phyloP scores from a whole-genome alignment of 1,140 invertebrate genomes.

The Drosophila pseudoobscura region DNA sequence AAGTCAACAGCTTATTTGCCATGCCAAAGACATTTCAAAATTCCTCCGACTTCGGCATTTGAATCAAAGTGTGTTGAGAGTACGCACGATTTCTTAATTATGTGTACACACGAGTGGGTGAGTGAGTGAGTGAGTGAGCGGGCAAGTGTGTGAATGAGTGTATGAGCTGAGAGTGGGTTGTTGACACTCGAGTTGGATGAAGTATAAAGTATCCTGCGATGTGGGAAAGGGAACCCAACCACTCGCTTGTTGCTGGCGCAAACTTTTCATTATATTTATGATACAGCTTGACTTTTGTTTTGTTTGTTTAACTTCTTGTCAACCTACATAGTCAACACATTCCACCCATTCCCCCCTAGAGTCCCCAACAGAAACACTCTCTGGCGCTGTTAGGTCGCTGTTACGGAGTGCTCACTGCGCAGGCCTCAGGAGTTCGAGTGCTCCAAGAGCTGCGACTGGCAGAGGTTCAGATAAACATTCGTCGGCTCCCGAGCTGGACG shows the following conservation, averaged over 20 bases:
- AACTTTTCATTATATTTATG: conserved; percentile 68
- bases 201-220: conserved; percentile 36
- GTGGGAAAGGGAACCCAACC: conserved; percentile 4
- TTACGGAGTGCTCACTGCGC: conserved; percentile 45
- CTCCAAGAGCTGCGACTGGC: conserved; percentile 67
- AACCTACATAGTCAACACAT: conserved; percentile 55
- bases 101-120: conserved; percentile 61
- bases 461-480: conserved; percentile 66
- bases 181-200: conserved; percentile 61
- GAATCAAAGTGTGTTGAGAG: conserved; percentile 53
- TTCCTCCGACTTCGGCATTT: conserved; percentile 24
- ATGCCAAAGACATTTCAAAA: conserved; percentile 57
- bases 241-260: conserved; percentile 58
- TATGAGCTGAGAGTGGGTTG: conserved; percentile 7
- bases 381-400: conserved; percentile 30
- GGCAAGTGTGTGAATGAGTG: conserved; percentile 8
- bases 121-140: conserved; percentile 5
- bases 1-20: conserved; percentile 73
- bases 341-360: not conserved
- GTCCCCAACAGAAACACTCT: not conserved
- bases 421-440: conserved; percentile 52
- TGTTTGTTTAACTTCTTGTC: conserved; percentile 78
- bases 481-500: conserved; percentile 60
- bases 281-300: conserved; percentile 76
- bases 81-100: conserved; percentile 69